A percentile compares a stretch with the other conserved stretches of the same genome.
Evolutionary conservation across 2,113 vertebrate species (phyloP).

Genomic region (Parotia lawesii): DNA sequence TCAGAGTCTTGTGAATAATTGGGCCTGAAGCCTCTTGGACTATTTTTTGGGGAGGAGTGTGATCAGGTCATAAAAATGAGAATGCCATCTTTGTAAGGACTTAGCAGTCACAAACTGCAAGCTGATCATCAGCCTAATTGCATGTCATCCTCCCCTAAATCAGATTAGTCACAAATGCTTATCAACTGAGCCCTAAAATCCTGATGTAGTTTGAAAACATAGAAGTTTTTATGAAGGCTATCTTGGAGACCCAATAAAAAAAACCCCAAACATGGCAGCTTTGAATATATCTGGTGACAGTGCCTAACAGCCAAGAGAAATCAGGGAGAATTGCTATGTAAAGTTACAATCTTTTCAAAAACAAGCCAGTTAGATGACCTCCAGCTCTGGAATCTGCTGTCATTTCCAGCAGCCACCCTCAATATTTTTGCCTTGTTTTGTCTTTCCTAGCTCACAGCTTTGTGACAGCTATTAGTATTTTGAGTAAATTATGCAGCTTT

Average conservation of each 20-base stretch:
- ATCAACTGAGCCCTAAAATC: slow-evolving; percentile 7
- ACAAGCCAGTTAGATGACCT: background rate
- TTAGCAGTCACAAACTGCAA: background rate
- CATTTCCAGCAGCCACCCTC: background rate
- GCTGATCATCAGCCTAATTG: slow-evolving; percentile 10
- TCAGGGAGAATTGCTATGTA: background rate
- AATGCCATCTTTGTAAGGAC: background rate
- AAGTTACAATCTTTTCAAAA: background rate
- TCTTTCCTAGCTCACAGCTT: background rate
- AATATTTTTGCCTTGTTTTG: background rate
- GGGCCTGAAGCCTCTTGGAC: background rate
- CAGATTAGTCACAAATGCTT: slow-evolving; percentile 55
- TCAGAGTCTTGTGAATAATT: background rate
- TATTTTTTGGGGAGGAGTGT: background rate
- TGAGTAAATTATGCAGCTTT: background rate
- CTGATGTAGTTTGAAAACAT: background rate
- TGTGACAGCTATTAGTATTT: background rate
- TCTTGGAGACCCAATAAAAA: background rate
- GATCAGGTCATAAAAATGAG: slow-evolving; percentile 13
- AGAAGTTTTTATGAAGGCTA: background rate
- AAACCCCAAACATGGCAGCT: background rate
- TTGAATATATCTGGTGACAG: slow-evolving; percentile 6
- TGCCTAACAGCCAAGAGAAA: slow-evolving; percentile 1
- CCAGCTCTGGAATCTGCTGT: background rate
- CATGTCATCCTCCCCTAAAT: slow-evolving; percentile 40